Evolutionary conservation across 2,797 vertebrate genomes (phyloP).

Genomic region (Macropodus opercularis): DNA sequence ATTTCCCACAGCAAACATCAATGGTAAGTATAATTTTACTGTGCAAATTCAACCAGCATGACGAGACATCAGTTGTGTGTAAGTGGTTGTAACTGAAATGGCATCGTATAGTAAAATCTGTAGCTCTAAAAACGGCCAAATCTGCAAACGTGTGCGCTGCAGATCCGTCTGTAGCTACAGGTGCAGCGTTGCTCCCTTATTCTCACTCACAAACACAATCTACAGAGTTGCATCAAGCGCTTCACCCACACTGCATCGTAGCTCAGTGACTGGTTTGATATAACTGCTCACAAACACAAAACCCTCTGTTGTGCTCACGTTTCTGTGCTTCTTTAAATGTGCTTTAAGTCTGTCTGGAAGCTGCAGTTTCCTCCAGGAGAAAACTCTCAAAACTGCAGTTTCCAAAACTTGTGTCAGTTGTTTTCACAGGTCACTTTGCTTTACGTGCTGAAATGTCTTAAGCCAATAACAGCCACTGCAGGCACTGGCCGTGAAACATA

Average conservation of each 20-base stretch:
- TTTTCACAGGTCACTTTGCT: not conserved
- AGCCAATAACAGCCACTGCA: not conserved
- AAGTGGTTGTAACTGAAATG: conserved; percentile 10
- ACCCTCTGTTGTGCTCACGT: conserved; percentile 39
- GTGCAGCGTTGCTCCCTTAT: conserved; percentile 6
- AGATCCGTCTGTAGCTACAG: conserved; percentile 13
- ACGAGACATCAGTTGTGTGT: not conserved
- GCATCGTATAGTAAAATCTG: not conserved
- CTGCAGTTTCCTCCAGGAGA: conserved; percentile 10
- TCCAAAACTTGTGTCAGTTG: conserved; percentile 22
- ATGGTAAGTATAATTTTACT: conserved; percentile 5
- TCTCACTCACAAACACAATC: conserved; percentile 7
- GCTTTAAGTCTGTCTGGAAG: conserved; percentile 34
- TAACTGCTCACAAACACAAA: conserved; percentile 3
- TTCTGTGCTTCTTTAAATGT: conserved; percentile 65
- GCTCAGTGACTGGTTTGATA: conserved; percentile 18
- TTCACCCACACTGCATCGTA: conserved; percentile 12
- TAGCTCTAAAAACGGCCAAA: not conserved
- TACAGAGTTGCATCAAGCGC: conserved; percentile 1
- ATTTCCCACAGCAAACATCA: conserved; percentile 18
- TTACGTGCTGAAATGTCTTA: not conserved
- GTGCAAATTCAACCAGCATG: not conserved
- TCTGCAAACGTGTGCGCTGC: no score
- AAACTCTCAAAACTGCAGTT: conserved; percentile 1
- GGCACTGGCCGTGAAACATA: not conserved